These are phyloP conservation scores for Forpus xanthops DNA, from an alignment of 2,797 vertebrate species.

Conservation along the genomic window DNA sequence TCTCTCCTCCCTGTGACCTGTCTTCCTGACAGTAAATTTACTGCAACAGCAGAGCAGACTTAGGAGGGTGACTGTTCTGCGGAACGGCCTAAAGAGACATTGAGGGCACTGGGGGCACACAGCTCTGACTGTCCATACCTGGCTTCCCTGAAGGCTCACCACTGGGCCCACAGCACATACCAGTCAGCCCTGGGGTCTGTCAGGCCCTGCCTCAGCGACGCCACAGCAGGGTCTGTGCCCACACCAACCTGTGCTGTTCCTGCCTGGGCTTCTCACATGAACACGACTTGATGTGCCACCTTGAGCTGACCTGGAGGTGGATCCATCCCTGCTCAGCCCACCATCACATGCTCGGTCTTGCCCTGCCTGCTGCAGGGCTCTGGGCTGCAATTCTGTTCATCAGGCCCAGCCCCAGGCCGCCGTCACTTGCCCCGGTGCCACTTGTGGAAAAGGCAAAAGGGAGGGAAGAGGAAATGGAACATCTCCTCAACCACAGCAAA, in stretches of 20 bases:
- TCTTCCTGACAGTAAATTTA: background rate
- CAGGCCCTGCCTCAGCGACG: rapidly evolving
- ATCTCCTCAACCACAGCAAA: background rate
- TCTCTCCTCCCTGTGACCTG: background rate
- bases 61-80: rapidly evolving
- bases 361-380: rapidly evolving
- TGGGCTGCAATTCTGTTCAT: rapidly evolving
- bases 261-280: rapidly evolving
- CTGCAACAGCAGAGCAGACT: background rate
- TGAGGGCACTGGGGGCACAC: background rate
- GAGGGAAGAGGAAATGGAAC: background rate
- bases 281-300: background rate
- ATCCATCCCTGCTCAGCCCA: no score
- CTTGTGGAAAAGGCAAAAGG: rapidly evolving
- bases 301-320: rapidly evolving
- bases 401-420: background rate
- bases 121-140: background rate
- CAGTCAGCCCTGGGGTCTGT: background rate
- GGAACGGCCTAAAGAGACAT: background rate
- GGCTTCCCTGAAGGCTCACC: rapidly evolving
- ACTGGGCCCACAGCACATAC: rapidly evolving
- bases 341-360: rapidly evolving
- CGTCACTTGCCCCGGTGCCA: rapidly evolving
- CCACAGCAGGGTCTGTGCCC: rapidly evolving
- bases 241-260: no score